Evolutionary conservation across 2,888 invertebrate genomes (phyloP).

Genomic region (Rhabditophanes sp.): DNA sequence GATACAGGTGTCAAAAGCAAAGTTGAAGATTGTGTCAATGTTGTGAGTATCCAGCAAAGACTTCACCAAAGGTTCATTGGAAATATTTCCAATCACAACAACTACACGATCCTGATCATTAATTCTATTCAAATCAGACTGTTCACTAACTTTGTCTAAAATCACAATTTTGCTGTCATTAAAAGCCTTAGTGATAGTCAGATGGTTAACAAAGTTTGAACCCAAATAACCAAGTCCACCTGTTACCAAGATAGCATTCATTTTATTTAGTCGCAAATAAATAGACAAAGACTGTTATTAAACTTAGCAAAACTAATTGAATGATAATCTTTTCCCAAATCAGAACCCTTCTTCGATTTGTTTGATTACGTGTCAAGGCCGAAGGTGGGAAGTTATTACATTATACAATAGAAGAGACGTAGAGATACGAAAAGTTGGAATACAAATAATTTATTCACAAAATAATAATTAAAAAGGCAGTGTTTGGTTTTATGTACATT

Average conservation of each 20-base stretch:
- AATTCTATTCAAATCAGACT: constrained; percentile 3
- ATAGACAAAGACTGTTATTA: too few species aligned
- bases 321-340: too few species aligned
- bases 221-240: constrained; percentile 7
- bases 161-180: constrained; percentile 1
- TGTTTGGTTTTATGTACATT: too few species aligned
- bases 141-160: constrained; percentile 6
- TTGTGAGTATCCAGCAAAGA: constrained; percentile 1
- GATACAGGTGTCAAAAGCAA: constrained; percentile 3
- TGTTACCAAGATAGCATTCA: constrained; percentile 7
- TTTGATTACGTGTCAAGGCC: too few species aligned
- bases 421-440: too few species aligned
- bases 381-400: too few species aligned
- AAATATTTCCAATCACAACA: constrained; percentile 3
- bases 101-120: background rate
- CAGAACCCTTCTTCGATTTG: too few species aligned
- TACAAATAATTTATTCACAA: too few species aligned
- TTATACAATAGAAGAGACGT: too few species aligned
- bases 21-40: constrained; percentile 4
- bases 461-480: too few species aligned
- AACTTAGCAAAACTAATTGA: too few species aligned
- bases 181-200: background rate
- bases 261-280: too few species aligned
- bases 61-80: constrained; percentile 3
- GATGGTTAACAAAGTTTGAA: constrained; percentile 4